phyloP scores from a whole-genome alignment of 2,888 invertebrate species.

The Dastarcus helophoroides region DNA sequence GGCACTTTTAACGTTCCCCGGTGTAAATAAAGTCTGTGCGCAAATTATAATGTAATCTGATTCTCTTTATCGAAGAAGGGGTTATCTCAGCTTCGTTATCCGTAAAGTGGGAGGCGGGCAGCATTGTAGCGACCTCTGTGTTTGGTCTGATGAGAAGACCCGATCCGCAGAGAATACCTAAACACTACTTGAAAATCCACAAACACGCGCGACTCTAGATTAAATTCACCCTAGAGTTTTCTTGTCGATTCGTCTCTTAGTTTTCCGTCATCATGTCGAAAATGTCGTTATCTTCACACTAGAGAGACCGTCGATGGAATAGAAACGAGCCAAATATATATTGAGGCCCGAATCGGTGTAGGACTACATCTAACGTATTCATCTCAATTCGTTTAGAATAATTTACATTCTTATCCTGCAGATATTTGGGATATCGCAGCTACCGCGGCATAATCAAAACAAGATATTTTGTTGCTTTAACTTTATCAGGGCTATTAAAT shows the following conservation, averaged over 20 bases:
- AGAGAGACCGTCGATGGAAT: conserved; percentile 30
- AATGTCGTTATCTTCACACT: conserved; percentile 37
- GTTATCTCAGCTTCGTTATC: conserved; percentile 26
- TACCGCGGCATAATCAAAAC: too few relatives aligned
- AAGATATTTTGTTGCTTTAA: too few relatives aligned
- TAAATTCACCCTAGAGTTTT: conserved; percentile 36
- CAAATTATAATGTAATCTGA: too few relatives aligned
- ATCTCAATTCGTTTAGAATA: conserved; percentile 10
- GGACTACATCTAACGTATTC: conserved; percentile 14
- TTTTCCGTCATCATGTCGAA: conserved; percentile 35
- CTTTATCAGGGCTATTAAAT: too few relatives aligned
- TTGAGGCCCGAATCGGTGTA: too few relatives aligned
- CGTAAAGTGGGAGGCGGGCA: too few relatives aligned
- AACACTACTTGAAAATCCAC: conserved; percentile 39
- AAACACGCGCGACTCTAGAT: conserved; percentile 34
- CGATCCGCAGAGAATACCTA: conserved; percentile 34
- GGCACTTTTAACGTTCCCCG: too few relatives aligned
- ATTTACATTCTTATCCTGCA: too few relatives aligned
- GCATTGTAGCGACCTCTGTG: conserved; percentile 10
- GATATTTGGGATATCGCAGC: too few relatives aligned
- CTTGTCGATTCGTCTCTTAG: conserved; percentile 37
- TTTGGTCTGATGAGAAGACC: conserved; percentile 31
- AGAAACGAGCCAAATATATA: conserved; percentile 21
- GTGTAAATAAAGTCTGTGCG: too few relatives aligned
- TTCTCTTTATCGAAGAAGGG: conserved; percentile 21